Base-by-base conservation (phyloP, 2,888 invertebrate species). In the Macrosiphum euphorbiae region DNA sequence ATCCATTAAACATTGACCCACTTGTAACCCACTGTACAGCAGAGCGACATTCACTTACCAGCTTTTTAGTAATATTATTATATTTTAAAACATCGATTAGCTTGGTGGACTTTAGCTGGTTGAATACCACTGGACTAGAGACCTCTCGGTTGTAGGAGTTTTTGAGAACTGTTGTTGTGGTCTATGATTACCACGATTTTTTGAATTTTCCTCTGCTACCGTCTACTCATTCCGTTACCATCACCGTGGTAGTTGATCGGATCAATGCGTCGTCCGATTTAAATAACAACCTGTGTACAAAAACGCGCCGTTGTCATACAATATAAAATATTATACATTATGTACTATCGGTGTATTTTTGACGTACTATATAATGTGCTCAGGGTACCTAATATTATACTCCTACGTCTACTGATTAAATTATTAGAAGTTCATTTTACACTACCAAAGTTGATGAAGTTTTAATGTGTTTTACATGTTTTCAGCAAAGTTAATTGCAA, bases 401-500 rank as follows among this genome's bases (percentile, higher is more conserved):
- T 20, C 16, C n/a, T 35, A n/a, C n/a, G 7, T 50, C 35, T 41
- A 55, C 88, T 52, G 55, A 88, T 88, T 41, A 88, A 58, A 88
- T 55, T 26, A 88, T 55, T 78, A 78, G 78, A 55, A 89, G 58
- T 89, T 61, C 52, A 61, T 89, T 58, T 61, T 16, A 61, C 47
- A 35, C 44, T 47, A 67, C n/a, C 50, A 67, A 61, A 84, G 52
- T 78, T 28, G 35, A 41, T n/a, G 28, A 91, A 91, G 52, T 91
- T 91, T 84, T 91, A 91, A 91, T 90, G 90, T 26, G 47, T 78
- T 90, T 90, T 90, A 67, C 89, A 35, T 84, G 78, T 91, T 91
- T 84, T 84, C 16, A 10, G 91, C 41, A 44, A 84, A 26, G 91
- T 52, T 91, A 91, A 84, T 84, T 52, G 50, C 78, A 44, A 90